Base-by-base conservation (phyloP, 1,140 invertebrate genomes). In the Drosophila oshimai region DNA sequence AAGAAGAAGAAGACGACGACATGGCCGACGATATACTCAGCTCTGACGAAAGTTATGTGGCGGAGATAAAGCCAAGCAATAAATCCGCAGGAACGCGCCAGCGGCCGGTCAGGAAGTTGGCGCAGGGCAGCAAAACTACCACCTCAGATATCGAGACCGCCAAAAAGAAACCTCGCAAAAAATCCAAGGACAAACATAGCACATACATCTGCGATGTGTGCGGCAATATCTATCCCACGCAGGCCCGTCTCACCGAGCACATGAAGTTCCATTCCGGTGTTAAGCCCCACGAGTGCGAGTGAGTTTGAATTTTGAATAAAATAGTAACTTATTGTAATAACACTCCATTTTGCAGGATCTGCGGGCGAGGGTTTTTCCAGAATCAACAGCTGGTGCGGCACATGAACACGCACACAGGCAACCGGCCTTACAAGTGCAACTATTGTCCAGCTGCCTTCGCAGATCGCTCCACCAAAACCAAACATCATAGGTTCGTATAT, bases 381-480 rank as follows among this genome's bases (percentile, higher is more conserved):
- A 89, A 76, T 13, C 83, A 90, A 26, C 76, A 89, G 58, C 47
- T 91, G 53, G 77, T 89, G 6, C 64, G 90, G 0, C 90, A 91
- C 39, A 91, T 90, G 90, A 90, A 90, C 29, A 90, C 86, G 0
- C 89, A 90, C 22, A 90, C 89, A 0, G 89, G 89, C 1, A 86
- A 90, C 31, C 70, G 89, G 42, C 95, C 95, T 0, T 96, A 95
- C 90, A 93, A 94, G 80, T 96, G 95, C 75, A 92, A 94, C 49
- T 91, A 95, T 12, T 96, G 95, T 89, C 92, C 94, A 50, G 92
- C 95, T 17, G 91, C 94, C 20, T 96, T 96, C 89, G 94, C 94
- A 0, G 93, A 93, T 90, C 93, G 93, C 51, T 93, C 93, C 37
- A 93, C 92, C 5, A 89, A 93, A 22, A 93, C 93, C 67, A 93